These are phyloP conservation scores for Sussaba pulchella DNA, from an alignment of 2,888 invertebrate genomes.

Conservation along the genomic window DNA sequence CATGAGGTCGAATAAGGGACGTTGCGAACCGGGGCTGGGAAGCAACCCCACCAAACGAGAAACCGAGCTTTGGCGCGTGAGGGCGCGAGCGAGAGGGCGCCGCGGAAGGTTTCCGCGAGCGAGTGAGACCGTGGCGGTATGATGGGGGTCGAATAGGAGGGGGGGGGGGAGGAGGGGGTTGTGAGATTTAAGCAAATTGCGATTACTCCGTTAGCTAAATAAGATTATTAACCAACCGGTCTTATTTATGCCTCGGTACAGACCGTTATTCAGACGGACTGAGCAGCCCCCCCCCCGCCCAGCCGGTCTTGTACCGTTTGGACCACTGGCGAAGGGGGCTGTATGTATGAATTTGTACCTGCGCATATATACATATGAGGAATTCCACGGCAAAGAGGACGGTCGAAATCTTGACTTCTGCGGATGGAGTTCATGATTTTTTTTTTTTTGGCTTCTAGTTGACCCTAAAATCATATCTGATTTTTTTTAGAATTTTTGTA, in stretches of 20 bases:
- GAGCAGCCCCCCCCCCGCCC: slow-evolving; percentile 20
- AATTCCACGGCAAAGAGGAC: too few relatives aligned
- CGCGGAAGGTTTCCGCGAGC: slow-evolving; percentile 18
- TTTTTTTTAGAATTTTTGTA: too few relatives aligned
- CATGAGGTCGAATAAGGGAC: slow-evolving; percentile 63
- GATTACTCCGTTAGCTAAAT: slow-evolving; percentile 80
- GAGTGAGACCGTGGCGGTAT: slow-evolving; percentile 12
- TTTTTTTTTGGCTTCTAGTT: too few relatives aligned
- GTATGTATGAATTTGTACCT: too few relatives aligned
- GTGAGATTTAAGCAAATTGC: slow-evolving; percentile 80
- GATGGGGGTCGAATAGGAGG: slow-evolving; percentile 46
- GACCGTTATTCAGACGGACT: slow-evolving; percentile 72
- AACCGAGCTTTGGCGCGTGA: neutral
- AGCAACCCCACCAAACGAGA: slow-evolving; percentile 11
- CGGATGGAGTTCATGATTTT: too few relatives aligned
- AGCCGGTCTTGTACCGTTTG: neutral
- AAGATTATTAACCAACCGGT: slow-evolving; percentile 80
- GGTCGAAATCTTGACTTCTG: too few relatives aligned
- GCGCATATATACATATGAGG: too few relatives aligned
- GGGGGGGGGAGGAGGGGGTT: slow-evolving; percentile 70
- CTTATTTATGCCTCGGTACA: slow-evolving; percentile 77
- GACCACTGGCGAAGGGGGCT: too few relatives aligned
- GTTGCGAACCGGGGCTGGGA: slow-evolving; percentile 29
- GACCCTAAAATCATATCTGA: too few relatives aligned
- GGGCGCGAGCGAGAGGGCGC: slow-evolving; percentile 51